Evolutionary conservation across 1,140 invertebrate species (phyloP).

Genomic region (Catajapyx aquilonaris): DNA sequence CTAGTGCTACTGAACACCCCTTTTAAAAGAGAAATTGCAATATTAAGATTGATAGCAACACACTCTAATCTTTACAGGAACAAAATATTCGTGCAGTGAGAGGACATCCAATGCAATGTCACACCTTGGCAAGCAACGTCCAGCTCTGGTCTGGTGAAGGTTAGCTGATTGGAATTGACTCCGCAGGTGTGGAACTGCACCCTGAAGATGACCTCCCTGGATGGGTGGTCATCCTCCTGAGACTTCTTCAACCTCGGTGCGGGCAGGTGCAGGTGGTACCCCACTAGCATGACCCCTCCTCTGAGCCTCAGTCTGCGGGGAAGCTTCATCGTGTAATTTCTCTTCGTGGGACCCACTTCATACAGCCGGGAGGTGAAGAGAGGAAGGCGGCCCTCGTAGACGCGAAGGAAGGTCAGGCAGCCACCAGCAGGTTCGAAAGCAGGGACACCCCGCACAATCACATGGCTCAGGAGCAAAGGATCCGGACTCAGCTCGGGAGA

Average conservation of each 20-base stretch:
- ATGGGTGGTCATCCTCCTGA: constrained; percentile 3
- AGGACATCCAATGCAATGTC: no score
- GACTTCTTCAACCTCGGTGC: not conserved
- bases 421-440: constrained; percentile 46
- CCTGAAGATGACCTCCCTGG: constrained; percentile 43
- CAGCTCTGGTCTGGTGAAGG: constrained; percentile 64
- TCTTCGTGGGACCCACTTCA: constrained; percentile 34
- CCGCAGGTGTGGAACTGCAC: constrained; percentile 86
- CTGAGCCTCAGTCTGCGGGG: constrained; percentile 51
- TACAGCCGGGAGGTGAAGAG: constrained; percentile 68
- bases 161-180: constrained; percentile 55
- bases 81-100: no score
- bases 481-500: constrained; percentile 70
- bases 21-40: no score
- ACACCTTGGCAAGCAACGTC: constrained; percentile 60
- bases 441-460: constrained; percentile 63
- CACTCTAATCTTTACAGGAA: no score
- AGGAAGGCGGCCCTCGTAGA: constrained; percentile 56
- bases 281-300: constrained; percentile 75
- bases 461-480: constrained; percentile 64
- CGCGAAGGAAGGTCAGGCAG: constrained; percentile 57
- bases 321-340: constrained; percentile 43
- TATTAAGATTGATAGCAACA: no score
- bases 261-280: constrained; percentile 42
- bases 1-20: no score